Evolutionary conservation across 2,888 invertebrate genomes (phyloP).

Genomic region (Orthosia gothica): DNA sequence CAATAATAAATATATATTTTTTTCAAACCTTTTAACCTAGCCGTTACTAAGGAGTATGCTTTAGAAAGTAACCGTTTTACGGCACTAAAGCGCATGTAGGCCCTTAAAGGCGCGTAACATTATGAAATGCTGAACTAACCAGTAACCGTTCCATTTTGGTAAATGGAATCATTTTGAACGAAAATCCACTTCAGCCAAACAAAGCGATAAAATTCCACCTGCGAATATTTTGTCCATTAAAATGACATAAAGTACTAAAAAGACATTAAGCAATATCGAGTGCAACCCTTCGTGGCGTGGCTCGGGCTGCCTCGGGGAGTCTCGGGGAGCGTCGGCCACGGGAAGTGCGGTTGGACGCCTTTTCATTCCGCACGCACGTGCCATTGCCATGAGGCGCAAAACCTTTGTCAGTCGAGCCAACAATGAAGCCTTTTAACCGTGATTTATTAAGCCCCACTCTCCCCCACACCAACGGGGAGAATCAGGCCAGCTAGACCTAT

Average conservation of each 20-base stretch:
- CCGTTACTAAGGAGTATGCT: too few species aligned
- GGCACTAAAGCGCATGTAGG: too few species aligned
- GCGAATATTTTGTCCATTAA: slow-evolving; percentile 1
- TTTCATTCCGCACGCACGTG: slow-evolving; percentile 78
- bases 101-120: not conserved
- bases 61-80: too few species aligned
- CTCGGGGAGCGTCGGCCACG: slow-evolving; percentile 50
- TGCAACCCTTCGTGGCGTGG: slow-evolving; percentile 42
- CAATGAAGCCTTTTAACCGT: slow-evolving; percentile 81
- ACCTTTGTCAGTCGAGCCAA: slow-evolving; percentile 80
- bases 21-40: too few species aligned
- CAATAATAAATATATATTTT: too few species aligned
- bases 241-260: slow-evolving; percentile 16
- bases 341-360: slow-evolving; percentile 72
- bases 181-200: not conserved
- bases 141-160: not conserved
- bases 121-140: not conserved
- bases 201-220: not conserved
- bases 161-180: not conserved
- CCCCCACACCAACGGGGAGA: slow-evolving; percentile 38
- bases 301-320: slow-evolving; percentile 20
- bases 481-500: slow-evolving; percentile 64
- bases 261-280: slow-evolving; percentile 46
- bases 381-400: slow-evolving; percentile 73
- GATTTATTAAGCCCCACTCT: slow-evolving; percentile 79